Percentiles rank a stretch among this genome's conserved stretches.
Conservation (phyloP, 2,888 invertebrate species). For the Agelastica alni region DNA sequence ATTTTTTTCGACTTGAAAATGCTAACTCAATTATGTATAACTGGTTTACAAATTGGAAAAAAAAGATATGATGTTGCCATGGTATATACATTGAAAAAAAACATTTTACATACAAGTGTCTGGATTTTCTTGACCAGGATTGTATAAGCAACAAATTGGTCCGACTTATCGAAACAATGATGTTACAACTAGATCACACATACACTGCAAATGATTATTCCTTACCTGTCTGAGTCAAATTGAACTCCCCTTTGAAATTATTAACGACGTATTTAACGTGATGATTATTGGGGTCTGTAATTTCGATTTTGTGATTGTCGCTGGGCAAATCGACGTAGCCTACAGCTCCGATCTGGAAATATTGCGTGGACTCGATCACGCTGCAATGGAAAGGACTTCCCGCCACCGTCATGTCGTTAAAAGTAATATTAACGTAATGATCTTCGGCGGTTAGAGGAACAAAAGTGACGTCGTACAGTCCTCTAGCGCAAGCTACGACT, state of each 20-base stretch:
- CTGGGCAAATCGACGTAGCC: conserved; percentile 64
- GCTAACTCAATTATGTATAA: too few relatives aligned
- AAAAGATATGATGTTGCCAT: too few relatives aligned
- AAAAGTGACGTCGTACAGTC: conserved; percentile 90
- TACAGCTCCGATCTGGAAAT: conserved; percentile 68
- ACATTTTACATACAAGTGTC: too few relatives aligned
- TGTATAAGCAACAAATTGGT: too few relatives aligned
- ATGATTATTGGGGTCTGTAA: conserved; percentile 67
- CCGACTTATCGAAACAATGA: too few relatives aligned
- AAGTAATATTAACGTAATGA: conserved; percentile 91
- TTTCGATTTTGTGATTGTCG: conserved; percentile 68
- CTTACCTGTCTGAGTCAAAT: conserved; percentile 64
- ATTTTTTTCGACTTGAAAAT: too few relatives aligned
- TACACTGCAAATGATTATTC: too few relatives aligned
- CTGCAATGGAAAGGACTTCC: conserved; percentile 88
- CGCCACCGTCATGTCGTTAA: conserved; percentile 89
- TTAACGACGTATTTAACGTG: conserved; percentile 53
- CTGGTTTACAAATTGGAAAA: too few relatives aligned
- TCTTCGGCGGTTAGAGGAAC: conserved; percentile 87
- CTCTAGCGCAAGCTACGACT: conserved; percentile 87
- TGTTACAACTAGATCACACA: too few relatives aligned
- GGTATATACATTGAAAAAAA: too few relatives aligned
- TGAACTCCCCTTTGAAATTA: conserved; percentile 55
- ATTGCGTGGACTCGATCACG: conserved; percentile 69
- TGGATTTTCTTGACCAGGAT: too few relatives aligned